These are phyloP conservation scores for Agapornis canus DNA, from an alignment of 2,797 vertebrate species.

Conservation along the genomic window DNA sequence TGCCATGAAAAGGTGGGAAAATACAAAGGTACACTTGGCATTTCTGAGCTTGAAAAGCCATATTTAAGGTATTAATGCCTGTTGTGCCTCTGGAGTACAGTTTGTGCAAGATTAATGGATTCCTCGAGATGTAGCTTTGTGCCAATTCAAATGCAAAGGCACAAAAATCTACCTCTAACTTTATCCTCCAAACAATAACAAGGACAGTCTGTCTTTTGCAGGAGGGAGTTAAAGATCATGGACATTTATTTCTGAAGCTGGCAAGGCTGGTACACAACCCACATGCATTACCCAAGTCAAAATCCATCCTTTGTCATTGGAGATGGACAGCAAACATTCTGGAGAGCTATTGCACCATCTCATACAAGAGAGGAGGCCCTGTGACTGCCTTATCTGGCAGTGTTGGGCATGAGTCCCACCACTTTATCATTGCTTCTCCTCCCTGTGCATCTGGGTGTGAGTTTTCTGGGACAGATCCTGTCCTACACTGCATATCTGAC, in stretches of 20 bases:
- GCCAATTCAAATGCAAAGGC: slow-evolving; percentile 32
- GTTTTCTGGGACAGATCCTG: neutral
- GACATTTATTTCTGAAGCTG: neutral
- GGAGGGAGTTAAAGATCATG: neutral
- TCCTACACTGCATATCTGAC: neutral
- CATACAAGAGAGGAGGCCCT: neutral
- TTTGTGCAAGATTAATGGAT: slow-evolving; percentile 28
- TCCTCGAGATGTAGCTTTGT: slow-evolving; percentile 20
- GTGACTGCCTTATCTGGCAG: neutral
- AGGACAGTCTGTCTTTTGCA: neutral
- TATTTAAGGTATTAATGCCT: slow-evolving; percentile 59
- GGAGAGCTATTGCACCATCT: neutral
- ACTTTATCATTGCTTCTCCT: neutral
- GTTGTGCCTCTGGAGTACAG: slow-evolving; percentile 14
- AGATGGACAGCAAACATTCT: neutral
- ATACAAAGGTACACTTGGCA: slow-evolving; percentile 29
- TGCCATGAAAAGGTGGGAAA: neutral
- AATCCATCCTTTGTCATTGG: neutral
- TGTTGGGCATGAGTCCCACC: neutral
- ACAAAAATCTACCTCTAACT: slow-evolving; percentile 4
- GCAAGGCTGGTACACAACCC: neutral
- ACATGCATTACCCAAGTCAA: neutral
- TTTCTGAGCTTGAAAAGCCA: neutral
- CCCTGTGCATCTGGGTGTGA: neutral
- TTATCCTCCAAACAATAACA: neutral